Percentiles rank a stretch among this genome's conserved stretches.
These are phyloP conservation scores for Anisognathus igniventris DNA, from an alignment of 2,797 vertebrate genomes.

Conservation along the genomic window DNA sequence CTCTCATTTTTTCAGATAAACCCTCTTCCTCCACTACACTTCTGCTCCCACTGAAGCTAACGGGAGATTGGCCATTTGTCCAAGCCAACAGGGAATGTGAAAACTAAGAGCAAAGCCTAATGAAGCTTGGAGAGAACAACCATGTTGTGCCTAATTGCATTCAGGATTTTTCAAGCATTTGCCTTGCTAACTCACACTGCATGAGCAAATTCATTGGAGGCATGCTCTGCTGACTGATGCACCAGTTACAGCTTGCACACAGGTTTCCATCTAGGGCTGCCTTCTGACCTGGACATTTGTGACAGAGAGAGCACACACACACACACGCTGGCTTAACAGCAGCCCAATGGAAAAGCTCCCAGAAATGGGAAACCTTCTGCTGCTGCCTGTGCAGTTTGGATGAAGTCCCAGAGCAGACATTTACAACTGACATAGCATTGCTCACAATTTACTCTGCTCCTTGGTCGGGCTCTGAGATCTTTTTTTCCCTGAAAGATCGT, in stretches of 20 bases:
- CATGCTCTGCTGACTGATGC: conserved; percentile 9
- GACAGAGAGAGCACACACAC: background rate
- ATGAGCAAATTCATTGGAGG: conserved; percentile 14
- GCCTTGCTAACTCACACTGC: background rate
- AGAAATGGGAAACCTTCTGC: background rate
- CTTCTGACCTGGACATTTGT: conserved; percentile 30
- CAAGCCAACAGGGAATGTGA: conserved; percentile 6
- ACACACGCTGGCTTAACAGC: fast-evolving
- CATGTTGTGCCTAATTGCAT: conserved; percentile 48
- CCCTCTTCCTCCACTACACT: background rate
- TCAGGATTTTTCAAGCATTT: conserved; percentile 47
- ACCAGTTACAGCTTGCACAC: background rate
- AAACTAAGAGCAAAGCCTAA: conserved; percentile 46
- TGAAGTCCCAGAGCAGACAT: background rate
- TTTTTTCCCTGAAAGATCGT: background rate
- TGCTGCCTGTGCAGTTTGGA: background rate
- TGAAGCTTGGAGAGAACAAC: conserved; percentile 56
- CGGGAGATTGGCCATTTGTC: conserved; percentile 10
- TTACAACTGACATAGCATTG: conserved; percentile 15
- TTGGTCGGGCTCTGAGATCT: background rate
- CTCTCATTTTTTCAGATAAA: background rate
- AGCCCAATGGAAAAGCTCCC: background rate
- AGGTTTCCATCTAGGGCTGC: background rate
- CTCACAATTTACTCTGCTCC: background rate
- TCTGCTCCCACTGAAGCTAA: background rate